Base-by-base conservation (phyloP, 2,888 invertebrate genomes). In the Polydrusus cervinus region DNA sequence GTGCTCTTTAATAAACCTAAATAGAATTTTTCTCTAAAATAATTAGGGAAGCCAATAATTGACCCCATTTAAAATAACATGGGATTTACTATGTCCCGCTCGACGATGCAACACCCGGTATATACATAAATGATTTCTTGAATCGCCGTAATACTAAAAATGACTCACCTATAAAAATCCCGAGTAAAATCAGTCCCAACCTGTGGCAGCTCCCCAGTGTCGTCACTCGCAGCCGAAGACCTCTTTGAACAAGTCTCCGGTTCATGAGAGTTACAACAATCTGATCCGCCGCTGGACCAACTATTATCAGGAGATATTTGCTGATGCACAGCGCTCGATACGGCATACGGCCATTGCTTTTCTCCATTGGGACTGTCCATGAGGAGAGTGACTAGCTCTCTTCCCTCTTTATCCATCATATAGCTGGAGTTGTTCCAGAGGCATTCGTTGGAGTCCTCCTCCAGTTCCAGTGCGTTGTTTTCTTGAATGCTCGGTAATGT, bases 361-460 rank as follows among this genome's bases (percentile, higher is more conserved):
- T 90, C 90, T 8, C 80, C 80, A 85, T 84, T 78, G 86, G 88
- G 79, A 87, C 90, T 76, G 75, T 89, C 89, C 89, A 89, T 89
- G 10, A 89, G 81, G 6, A 89, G 83, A 1, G 89, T 89, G 5
- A 89, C 89, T 79, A 92, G 88, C 85, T 92, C 92, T 81, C 92
- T 91, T 75, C 92, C 92, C 67, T 92, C 90, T 83, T 91, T 90
- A 79, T 92, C 91, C 70, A 91, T 90, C 82, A 83, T 81, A 51
- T 93, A 93, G 79, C 92, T 93, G 79, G 93, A 92, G 80, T 92
- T 91, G 85, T 93, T 93, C 93, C 93, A 93, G 77, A 93, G 87
- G 84, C 93, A 93, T 84, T 93, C 93, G 80, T 91, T 93, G 2
- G 92, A 90, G 81, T 93, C 93, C 85, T 93, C 93, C 81, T 93